phyloP scores from a whole-genome alignment of 2,888 invertebrate genomes.

The Callinectes sapidus region DNA sequence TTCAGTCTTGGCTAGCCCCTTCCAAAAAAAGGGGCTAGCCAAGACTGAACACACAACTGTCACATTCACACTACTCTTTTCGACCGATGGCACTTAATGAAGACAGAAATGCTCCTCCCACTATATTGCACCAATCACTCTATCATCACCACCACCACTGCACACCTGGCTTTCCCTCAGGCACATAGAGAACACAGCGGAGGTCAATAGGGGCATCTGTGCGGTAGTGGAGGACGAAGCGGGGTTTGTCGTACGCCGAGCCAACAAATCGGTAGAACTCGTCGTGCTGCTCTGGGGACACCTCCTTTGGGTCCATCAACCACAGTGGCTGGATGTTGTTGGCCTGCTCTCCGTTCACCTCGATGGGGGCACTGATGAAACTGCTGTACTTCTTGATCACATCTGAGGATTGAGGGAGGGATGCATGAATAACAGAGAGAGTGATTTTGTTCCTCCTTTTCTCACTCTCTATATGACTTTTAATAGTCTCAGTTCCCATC shows the following conservation, averaged over 20 bases:
- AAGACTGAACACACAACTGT: too few relatives aligned
- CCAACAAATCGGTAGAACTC: conserved; percentile 88
- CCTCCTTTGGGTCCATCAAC: conserved; percentile 86
- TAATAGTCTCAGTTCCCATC: too few relatives aligned
- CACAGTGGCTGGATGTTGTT: conserved; percentile 95
- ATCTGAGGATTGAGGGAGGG: conserved; percentile 76
- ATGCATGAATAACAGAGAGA: neutral
- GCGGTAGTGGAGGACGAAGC: conserved; percentile 93
- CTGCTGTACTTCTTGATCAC: conserved; percentile 97
- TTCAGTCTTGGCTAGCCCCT: too few relatives aligned
- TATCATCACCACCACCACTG: neutral
- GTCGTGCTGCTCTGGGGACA: conserved; percentile 47
- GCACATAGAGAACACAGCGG: conserved; percentile 92
- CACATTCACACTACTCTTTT: too few relatives aligned
- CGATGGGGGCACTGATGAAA: conserved; percentile 95
- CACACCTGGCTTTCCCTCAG: conserved; percentile 88
- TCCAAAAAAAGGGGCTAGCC: too few relatives aligned
- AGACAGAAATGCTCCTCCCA: too few relatives aligned
- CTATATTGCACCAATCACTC: too few relatives aligned
- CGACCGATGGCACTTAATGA: neutral
- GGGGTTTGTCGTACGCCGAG: conserved; percentile 90
- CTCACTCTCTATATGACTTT: too few relatives aligned
- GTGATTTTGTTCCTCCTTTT: too few relatives aligned
- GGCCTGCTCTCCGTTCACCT: conserved; percentile 89
- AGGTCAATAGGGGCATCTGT: conserved; percentile 95